A percentile compares a stretch with the other conserved stretches of the same genome.
These are phyloP conservation scores for Sceloporus tristichus DNA, from an alignment of 2,113 vertebrate species.

Conservation along the genomic window DNA sequence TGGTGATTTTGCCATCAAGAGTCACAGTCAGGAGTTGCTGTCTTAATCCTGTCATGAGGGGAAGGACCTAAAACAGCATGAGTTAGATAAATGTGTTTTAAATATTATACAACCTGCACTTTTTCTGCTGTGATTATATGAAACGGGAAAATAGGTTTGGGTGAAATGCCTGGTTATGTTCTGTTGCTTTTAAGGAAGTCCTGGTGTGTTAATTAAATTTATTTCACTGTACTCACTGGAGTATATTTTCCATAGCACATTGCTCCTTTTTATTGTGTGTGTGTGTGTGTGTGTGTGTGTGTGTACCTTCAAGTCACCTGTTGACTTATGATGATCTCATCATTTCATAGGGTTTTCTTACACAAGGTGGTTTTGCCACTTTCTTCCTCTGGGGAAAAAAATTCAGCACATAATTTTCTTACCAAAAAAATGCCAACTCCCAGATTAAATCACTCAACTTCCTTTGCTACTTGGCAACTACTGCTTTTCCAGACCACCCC, in stretches of 20 bases:
- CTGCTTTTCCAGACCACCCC: too few species aligned
- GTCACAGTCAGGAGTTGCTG: constrained; percentile 40
- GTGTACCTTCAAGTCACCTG: too few species aligned
- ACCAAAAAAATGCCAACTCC: too few species aligned
- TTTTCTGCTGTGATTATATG: background rate
- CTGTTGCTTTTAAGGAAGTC: constrained; percentile 6
- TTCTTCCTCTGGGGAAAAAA: too few species aligned
- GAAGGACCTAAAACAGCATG: background rate
- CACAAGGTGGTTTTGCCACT: too few species aligned
- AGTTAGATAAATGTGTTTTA: background rate
- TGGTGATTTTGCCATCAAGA: constrained; percentile 66
- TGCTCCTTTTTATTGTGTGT: background rate
- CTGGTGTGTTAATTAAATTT: background rate
- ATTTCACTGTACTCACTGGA: background rate
- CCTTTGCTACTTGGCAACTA: too few species aligned
- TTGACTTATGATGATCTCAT: too few species aligned
- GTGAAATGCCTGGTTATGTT: background rate
- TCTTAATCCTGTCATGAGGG: background rate
- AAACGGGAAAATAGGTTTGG: background rate
- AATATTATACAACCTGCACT: background rate
- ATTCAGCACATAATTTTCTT: too few species aligned
- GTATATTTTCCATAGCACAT: background rate
- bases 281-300: too few species aligned
- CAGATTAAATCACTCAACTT: too few species aligned
- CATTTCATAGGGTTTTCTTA: too few species aligned